Evolutionary conservation across 37 sponge, comb jelly and placozoan genomes (phyloP), one percentile per base, ranked within the genome.

Genomic region (Hormiphora californensis): DNA sequence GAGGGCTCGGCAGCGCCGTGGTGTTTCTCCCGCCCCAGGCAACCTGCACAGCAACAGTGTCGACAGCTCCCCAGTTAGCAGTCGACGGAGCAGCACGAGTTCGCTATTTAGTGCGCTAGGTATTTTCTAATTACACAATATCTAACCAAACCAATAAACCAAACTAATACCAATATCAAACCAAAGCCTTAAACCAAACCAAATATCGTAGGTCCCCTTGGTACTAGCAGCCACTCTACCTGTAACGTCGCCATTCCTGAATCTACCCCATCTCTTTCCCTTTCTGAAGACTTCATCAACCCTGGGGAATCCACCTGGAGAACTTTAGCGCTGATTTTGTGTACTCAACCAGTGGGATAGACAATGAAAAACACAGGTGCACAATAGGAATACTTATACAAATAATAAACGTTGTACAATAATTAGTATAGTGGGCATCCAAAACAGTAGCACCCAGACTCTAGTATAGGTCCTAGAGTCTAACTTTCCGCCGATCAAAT

Each of bases 321-420:
- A 73, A 46, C 27, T 73, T 73, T 17, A 73, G 81, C 25, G 81
- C 81, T 5, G 81, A 73, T 28, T 73, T 73, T 33, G 17, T 73
- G 12, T 73, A 73, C 44, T 22, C 41, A n/a, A 73, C 81, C 3
- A 46, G 43, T 21, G 43, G 38, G 17, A 33, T 43, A 22, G 12
- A 43, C 12, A 46, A 46, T 3, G 81, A 73, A 28, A 73, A 33
- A 40, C 81, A 73, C 46, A 73, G 81, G 81, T 73, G 53, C 53
- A 17, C 53, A n/a, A n/a, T n/a, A n/a, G n/a, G n/a, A n/a, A n/a
- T n/a, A n/a, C n/a, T n/a, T n/a, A n/a, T n/a, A n/a, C n/a, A n/a
- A n/a, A n/a, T n/a, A n/a, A n/a, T n/a, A n/a, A n/a, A n/a, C n/a
- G n/a, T n/a, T n/a, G n/a, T n/a, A n/a, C n/a, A n/a, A n/a, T n/a